Base-by-base conservation (phyloP, 2,888 invertebrate genomes). In the Operophtera brumata region DNA sequence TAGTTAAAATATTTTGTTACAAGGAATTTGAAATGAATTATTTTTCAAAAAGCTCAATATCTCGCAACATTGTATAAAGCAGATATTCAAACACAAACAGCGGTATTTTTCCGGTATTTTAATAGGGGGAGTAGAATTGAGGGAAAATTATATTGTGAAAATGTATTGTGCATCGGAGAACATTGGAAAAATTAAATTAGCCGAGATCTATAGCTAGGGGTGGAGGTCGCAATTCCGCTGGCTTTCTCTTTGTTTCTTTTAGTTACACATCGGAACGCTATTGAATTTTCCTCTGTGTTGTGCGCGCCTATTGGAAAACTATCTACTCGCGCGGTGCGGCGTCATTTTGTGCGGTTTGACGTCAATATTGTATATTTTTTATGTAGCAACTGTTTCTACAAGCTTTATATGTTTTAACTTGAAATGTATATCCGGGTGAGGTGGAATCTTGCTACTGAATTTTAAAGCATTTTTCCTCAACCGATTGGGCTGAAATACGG, bases 101-200 rank as follows among this genome's bases (percentile, higher is more conserved):
- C 40, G 52, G 50, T 61, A 57, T 64, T 62, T 62, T 59, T 46
- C 45, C 47, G 57, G 57, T 59, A 60, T 53, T 54, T 51, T 62
- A 50, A 14, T 49, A 48, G 36, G 54, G 50, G 57, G 50, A 61
- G 52, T 45, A 50, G 59, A 54, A 48, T 63, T 49, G 48, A 56
- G 59, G 50, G 65, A 59, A 65, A 64, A 63, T 67, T 57, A 60
- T 64, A 61, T 64, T 53, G 57, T 59, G 62, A 65, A 70, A 68
- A 64, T 67, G 62, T 62, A 58, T 55, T 55, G 67, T 68, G 64
- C 61, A 66, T 60, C 46, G 65, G 62, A 67, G 68, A 62, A 61
- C 61, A 54, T 64, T 61, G 62, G 61, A 62, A 55, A 64, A 69
- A 73, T 73, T 69, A 66, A 73, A 72, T 73, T 72, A 72, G 67